Evolutionary conservation across 2,888 invertebrate species (phyloP), one percentile per base, ranked within the genome.

Genomic region (Dynastes maya): DNA sequence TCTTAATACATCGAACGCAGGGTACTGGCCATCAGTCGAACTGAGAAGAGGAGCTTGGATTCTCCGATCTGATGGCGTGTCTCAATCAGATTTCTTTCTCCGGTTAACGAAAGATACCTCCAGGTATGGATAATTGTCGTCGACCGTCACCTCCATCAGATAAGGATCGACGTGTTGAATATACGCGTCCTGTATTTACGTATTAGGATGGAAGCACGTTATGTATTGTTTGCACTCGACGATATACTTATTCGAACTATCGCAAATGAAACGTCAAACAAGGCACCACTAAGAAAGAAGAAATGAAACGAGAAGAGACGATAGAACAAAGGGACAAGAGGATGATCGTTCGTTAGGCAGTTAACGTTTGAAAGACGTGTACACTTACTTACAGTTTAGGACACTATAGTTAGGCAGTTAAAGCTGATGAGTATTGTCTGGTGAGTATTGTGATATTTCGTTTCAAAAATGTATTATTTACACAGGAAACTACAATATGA

Each of bases 81-180:
- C 85, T 85, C 84, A 86, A 85, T 85, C 85, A 85, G 86, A 86
- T 86, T 81, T 83, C 83, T 79, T 82, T 84, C 58, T 55, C 22
- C 65, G 40, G 65, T 37, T 40, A 83, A 82, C 82, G 81, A 79
- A 83, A 81, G 85, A 85, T 85, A 85, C 84, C 84, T 82, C 82
- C 84, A 81, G 83, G 82, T 84, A 83, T 81, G 84, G 85, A 82
- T 84, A 86, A 86, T 86, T 86, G 86, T 86, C 85, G 85, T 86
- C 85, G 84, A 84, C 82, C 81, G 82, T 83, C 82, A 82, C 82
- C 81, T 83, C 80, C 77, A 78, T 79, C 68, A 77, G 82, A 82
- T 82, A 82, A 78, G 61, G 76, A 80, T 81, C 80, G 75, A 75
- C 37, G 55, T 72, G 72, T 45, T 45, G 45, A 45, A 45, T 45